A percentile compares a stretch with the other conserved stretches of the same genome.
These are phyloP conservation scores for Drosophila neotestacea DNA, from an alignment of 2,888 invertebrate genomes.

Conservation along the genomic window DNA sequence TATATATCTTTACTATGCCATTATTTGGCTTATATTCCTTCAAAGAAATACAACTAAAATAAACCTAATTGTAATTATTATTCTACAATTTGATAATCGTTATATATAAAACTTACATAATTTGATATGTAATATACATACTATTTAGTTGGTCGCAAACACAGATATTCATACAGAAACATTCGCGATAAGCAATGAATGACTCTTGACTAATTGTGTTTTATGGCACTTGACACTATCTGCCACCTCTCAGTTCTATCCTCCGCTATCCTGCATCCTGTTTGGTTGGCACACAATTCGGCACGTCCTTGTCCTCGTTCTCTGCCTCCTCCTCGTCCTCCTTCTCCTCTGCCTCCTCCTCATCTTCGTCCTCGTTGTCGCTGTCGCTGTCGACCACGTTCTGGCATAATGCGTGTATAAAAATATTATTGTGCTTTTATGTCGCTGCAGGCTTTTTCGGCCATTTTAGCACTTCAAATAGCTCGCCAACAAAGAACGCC, in stretches of 20 bases:
- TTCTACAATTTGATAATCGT: too few species aligned
- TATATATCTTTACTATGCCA: too few species aligned
- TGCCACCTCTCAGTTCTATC: neutral
- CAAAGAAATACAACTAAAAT: too few species aligned
- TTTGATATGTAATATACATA: too few species aligned
- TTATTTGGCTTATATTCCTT: too few species aligned
- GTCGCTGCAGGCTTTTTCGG: constrained; percentile 52
- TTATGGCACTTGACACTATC: constrained; percentile 54
- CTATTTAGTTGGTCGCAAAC: too few species aligned
- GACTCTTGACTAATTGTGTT: constrained; percentile 69
- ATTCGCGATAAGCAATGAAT: constrained; percentile 31
- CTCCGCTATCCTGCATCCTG: neutral
- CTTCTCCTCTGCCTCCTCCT: neutral
- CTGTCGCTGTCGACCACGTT: constrained; percentile 25
- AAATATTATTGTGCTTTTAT: constrained; percentile 61
- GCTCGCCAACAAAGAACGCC: constrained; percentile 20
- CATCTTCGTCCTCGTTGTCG: too few species aligned
- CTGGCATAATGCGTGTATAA: constrained; percentile 48
- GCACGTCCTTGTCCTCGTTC: constrained; percentile 27
- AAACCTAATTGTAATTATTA: too few species aligned
- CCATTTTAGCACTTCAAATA: constrained; percentile 52
- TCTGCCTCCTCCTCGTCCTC: neutral
- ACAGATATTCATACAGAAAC: neutral
- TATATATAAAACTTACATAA: too few species aligned
- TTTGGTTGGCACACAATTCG: constrained; percentile 17